These are phyloP conservation scores for Halcyon senegalensis DNA, from an alignment of 2,113 vertebrate genomes.

Conservation along the genomic window DNA sequence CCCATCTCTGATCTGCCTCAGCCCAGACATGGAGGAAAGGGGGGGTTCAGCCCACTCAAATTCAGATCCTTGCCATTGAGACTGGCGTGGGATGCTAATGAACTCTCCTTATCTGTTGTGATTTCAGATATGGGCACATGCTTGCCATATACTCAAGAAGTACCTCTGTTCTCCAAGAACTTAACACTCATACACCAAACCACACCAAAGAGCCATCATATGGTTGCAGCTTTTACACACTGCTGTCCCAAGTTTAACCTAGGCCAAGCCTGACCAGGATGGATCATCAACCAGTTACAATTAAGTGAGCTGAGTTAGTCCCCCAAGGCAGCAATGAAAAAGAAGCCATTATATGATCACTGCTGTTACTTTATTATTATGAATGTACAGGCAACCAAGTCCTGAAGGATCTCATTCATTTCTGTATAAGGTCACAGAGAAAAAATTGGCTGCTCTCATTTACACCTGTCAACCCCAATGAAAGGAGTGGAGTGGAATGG, in stretches of 20 bases:
- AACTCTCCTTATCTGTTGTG: neutral
- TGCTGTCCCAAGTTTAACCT: neutral
- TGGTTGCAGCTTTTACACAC: neutral
- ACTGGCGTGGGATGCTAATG: neutral
- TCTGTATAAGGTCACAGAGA: neutral
- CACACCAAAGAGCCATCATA: neutral
- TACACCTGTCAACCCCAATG: conserved; percentile 2
- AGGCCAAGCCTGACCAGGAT: neutral
- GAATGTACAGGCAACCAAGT: neutral
- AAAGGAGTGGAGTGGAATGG: neutral
- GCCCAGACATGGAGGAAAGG: accelerated
- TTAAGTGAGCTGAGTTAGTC: neutral
- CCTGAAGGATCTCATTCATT: conserved; percentile 18
- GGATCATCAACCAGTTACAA: neutral
- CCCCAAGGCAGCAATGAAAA: neutral
- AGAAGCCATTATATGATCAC: neutral
- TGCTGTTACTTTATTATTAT: neutral
- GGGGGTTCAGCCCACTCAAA: neutral
- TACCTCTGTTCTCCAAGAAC: neutral
- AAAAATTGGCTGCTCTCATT: conserved; percentile 2
- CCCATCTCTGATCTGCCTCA: accelerated
- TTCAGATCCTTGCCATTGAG: neutral
- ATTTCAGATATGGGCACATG: neutral
- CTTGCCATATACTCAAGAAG: neutral
- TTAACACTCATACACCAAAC: neutral